Evolutionary conservation across 2,113 vertebrate species (phyloP), one percentile per base, ranked within the genome.

Genomic region (Trogon surrucura): DNA sequence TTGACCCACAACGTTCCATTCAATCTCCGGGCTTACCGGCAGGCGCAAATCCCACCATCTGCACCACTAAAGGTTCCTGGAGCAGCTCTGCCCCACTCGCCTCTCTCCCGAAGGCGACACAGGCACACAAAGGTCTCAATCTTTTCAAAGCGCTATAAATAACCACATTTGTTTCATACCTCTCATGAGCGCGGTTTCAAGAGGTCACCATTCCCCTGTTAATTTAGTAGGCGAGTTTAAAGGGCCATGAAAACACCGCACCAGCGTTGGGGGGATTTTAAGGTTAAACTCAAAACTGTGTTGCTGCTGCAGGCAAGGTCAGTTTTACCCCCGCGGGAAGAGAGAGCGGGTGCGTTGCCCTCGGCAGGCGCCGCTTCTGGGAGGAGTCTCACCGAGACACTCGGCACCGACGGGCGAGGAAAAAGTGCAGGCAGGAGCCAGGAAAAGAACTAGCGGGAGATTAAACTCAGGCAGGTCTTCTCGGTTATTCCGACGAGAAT

Each of bases 41-140:
- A 56, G 53, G 32, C 83, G 80, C 77, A 95, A 92, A 95, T 96
- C 93, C 85, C 83, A 57, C 95, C 90, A 97, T 91, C 93, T 93
- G 94, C 92, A 86, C 85, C 21, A 1, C 51, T 57, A 30, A 70
- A 36, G 79, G 81, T 16, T 75, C 64, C 77, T 25, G 26, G 22
- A 27, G 70, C 71, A 51, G 60, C 71, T 51, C 88, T 72, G 75
- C 88, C 78, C 13, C 17, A 58, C 45, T 32, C 57, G 80, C 73
- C 73, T 75, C 85, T 61, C 70, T 90, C 60, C 67, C 74, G 71
- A 88, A 84, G 8, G 47, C 85, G 82, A 51, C 71, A 29, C 36
- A 54, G 13, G 77, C 77, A 45, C 18, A 85, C 56, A 66, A 82
- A 91, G 92, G 64, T 82, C 80, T 81, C 90, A 21, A 5, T 79